Conservation (phyloP, 2,797 vertebrate genomes). For the Platyrinchus mystaceus region DNA sequence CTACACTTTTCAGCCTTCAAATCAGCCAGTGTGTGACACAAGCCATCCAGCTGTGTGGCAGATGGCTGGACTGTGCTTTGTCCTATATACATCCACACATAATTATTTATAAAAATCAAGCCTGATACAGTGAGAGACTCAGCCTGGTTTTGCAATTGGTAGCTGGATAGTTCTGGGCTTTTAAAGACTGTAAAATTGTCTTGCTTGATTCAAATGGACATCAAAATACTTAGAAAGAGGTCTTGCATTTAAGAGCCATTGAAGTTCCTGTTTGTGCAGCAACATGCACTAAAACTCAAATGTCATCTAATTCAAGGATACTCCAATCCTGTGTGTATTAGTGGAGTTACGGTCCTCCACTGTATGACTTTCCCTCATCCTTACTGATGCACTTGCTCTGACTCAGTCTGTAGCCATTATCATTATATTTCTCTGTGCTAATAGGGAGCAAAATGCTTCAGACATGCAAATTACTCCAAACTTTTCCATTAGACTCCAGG, state of each 20-base stretch:
- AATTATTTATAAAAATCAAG: constrained; percentile 11
- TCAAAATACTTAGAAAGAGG: background rate
- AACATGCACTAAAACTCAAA: background rate
- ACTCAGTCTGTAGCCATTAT: background rate
- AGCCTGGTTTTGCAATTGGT: background rate
- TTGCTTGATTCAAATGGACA: background rate
- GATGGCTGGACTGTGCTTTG: background rate
- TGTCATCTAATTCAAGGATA: background rate
- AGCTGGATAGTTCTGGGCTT: background rate
- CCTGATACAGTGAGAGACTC: background rate
- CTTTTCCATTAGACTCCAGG: background rate
- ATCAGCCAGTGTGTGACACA: background rate
- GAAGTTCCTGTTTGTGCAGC: background rate
- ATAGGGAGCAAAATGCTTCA: background rate
- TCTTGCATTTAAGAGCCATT: background rate
- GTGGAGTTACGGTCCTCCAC: background rate
- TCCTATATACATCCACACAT: background rate
- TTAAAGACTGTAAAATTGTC: background rate
- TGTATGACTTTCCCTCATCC: background rate
- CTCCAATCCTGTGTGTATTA: background rate
- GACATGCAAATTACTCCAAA: background rate
- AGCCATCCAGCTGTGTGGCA: background rate
- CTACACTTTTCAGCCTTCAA: background rate
- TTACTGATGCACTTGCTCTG: background rate
- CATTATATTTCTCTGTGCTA: background rate